A percentile compares a stretch with the other conserved stretches of the same genome.
These are phyloP conservation scores for Sympetrum striolatum DNA, from an alignment of 2,888 invertebrate genomes.

Conservation along the genomic window DNA sequence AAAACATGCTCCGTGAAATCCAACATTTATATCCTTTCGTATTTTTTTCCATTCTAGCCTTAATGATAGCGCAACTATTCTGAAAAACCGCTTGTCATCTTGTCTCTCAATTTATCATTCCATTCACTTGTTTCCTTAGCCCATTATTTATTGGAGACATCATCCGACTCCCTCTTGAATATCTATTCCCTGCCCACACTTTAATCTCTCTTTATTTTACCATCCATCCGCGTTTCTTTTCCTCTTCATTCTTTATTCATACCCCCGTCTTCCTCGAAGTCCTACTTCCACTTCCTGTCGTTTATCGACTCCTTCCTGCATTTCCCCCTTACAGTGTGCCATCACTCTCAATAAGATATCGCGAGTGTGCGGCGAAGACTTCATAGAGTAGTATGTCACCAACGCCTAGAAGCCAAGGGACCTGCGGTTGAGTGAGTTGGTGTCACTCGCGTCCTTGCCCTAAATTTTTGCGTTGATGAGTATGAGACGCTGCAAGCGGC, in stretches of 20 bases:
- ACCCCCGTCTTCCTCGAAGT: neutral
- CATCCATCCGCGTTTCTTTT: neutral
- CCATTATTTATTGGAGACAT: neutral
- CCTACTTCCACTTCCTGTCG: neutral
- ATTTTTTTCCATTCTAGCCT: no score
- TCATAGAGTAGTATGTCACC: neutral
- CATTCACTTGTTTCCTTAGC: neutral
- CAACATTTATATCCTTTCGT: no score
- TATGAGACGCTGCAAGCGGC: neutral
- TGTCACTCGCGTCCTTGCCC: neutral
- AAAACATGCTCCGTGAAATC: no score
- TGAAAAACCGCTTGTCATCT: no score
- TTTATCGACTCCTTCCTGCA: neutral
- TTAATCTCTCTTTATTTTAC: neutral
- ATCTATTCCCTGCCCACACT: neutral
- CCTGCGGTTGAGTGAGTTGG: neutral
- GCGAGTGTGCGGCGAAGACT: neutral
- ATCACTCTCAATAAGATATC: neutral
- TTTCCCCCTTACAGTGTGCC: neutral
- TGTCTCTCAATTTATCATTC: neutral
- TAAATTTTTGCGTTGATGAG: neutral
- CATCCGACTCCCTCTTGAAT: neutral
- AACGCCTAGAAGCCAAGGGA: neutral
- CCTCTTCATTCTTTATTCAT: neutral
- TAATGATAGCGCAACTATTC: no score